Evolutionary conservation across 2,113 vertebrate genomes (phyloP), one percentile per base, ranked within the genome.

Genomic region (Hemichromis elongatus): DNA sequence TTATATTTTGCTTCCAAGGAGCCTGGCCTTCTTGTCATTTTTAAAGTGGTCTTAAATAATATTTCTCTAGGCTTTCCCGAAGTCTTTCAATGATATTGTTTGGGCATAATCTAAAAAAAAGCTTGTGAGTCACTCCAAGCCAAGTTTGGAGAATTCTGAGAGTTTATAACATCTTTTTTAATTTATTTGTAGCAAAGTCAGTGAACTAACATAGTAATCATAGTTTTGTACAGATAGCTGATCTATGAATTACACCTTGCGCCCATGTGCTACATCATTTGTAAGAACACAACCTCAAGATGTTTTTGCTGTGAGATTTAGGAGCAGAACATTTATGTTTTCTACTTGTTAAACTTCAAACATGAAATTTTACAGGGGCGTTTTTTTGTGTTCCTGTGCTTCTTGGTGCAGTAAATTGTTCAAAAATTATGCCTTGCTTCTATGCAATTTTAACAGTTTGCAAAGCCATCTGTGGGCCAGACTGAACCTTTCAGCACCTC

Each of bases 111-210:
- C 35, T 66, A 40, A 66, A 21, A 66, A 0, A 70, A 26, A 14
- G 21, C 26, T 26, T 70, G 13, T 42, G 63, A 68, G 63, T 68
- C 19, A 42, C 63, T 42, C 63, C 33, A 21, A 42, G 7, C n/a
- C 0, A 1, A 42, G 63, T 68, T 68, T 42, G 37, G 63, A 42
- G 61, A 8, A 0, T 28, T 11, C 5, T 47, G 66, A 73, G 9
- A 0, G 28, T 47, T 45, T 73, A 1, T 4, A 2, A 26, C 5
- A 0, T 73, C 13, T 68, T 42, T 68, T 9, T 45, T 0, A 1
- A 47, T 0, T 45, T 70, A 26, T 70, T 70, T 18, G 40, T 11
- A 26, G 5, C 21, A 70, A 18, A 26, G 10, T 28, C 0, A 6
- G 63, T 70, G 37, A 26, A 70, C 3, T 70, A 37, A 70, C 61